Percentiles rank a stretch among this genome's conserved stretches.
These are phyloP conservation scores for honey bee (Apis mellifera) DNA, from an alignment of 1,140 invertebrate species.

Conservation along the genomic window Amel_HAv3.1 CM009936.2:6867501-6868000, in stretches of 20 bases:
- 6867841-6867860: constrained; percentile 90
- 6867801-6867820: constrained; percentile 66
- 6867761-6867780: no score
- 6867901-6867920: constrained; percentile 94
- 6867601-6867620: not conserved
- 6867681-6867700: no score
- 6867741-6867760: no score
- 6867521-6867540: not conserved
- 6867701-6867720: no score
- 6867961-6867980: constrained; percentile 92
- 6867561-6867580: not conserved
- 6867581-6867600: not conserved
- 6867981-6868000: constrained; percentile 96
- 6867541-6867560: not conserved
- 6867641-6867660: not conserved
- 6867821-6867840: constrained; percentile 80
- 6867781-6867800: not conserved
- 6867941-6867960: constrained; percentile 90
- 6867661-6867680: not conserved
- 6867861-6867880: constrained; percentile 91
- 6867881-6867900: constrained; percentile 92
- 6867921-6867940: constrained; percentile 92
- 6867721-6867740: no score
- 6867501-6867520: no score
- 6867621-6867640: no score